These are phyloP conservation scores for Oncorhynchus nerka DNA, from an alignment of 2,113 vertebrate species.

Conservation along the genomic window DNA sequence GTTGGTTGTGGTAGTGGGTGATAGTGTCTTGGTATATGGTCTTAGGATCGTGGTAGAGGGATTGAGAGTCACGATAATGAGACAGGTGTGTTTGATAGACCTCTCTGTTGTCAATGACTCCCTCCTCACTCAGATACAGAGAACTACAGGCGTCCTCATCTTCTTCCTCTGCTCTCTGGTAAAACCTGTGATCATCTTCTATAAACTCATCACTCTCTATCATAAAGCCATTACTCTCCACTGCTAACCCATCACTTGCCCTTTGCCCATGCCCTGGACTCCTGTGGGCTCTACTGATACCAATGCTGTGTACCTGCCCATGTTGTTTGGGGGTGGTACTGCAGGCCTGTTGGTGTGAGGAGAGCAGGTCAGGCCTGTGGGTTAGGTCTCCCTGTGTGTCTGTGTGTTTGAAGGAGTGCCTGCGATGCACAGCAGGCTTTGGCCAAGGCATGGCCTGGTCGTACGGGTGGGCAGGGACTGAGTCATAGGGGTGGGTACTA, in stretches of 20 bases:
- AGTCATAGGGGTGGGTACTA: slow-evolving; percentile 25
- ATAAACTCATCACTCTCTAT: slow-evolving; percentile 63
- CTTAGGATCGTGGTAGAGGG: slow-evolving; percentile 31
- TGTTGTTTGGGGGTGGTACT: slow-evolving; percentile 43
- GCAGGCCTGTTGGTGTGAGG: slow-evolving; percentile 50
- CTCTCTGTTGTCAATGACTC: slow-evolving; percentile 51
- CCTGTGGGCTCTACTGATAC: slow-evolving; percentile 16
- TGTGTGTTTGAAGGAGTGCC: slow-evolving; percentile 65
- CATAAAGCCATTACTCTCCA: slow-evolving; percentile 32
- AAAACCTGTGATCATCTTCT: slow-evolving; percentile 63
- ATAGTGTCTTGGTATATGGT: slow-evolving; percentile 31
- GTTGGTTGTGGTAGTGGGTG: slow-evolving; percentile 7
- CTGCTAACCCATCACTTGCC: slow-evolving; percentile 58
- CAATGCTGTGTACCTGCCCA: background rate
- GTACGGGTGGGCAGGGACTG: slow-evolving; percentile 33
- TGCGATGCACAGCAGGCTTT: slow-evolving; percentile 69
- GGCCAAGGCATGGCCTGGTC: slow-evolving; percentile 45
- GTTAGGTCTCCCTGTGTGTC: slow-evolving; percentile 47
- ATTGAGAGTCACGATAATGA: slow-evolving; percentile 34
- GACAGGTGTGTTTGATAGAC: slow-evolving; percentile 31
- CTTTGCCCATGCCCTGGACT: slow-evolving; percentile 17
- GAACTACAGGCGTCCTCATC: slow-evolving; percentile 74
- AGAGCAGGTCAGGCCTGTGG: slow-evolving; percentile 46
- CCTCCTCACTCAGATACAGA: slow-evolving; percentile 70
- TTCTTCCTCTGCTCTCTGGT: slow-evolving; percentile 55